These are phyloP conservation scores for Nematostella vectensis DNA, from an alignment of 92 coral and sea anemone genomes.

Conservation along the genomic window DNA sequence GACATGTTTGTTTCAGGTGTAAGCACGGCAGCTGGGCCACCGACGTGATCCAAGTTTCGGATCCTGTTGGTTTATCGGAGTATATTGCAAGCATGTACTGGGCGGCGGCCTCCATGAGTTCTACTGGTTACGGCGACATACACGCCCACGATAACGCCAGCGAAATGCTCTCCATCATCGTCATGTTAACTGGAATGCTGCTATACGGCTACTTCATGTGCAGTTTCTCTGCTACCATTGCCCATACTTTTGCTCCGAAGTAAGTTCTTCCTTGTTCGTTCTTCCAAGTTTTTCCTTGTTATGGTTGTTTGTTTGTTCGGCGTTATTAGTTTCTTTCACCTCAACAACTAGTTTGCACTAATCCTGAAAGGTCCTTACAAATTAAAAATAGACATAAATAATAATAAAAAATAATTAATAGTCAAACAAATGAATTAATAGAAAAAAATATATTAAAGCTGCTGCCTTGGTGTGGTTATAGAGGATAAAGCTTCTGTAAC, in stretches of 20 bases:
- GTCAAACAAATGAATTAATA: no score
- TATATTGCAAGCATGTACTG: constrained; percentile 69
- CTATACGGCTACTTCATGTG: constrained; percentile 77
- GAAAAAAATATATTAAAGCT: no score
- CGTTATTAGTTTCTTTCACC: no score
- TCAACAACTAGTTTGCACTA: no score
- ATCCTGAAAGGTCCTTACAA: no score
- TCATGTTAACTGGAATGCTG: constrained; percentile 68
- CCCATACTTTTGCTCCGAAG: constrained; percentile 72
- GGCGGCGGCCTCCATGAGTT: constrained; percentile 89
- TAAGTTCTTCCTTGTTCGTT: constrained; percentile 25
- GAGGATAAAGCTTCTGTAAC: no score
- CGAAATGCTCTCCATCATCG: constrained; percentile 49
- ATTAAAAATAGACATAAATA: no score
- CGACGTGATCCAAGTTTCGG: constrained; percentile 21
- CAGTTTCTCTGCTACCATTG: constrained; percentile 74
- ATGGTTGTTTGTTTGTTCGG: no score
- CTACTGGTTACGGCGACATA: constrained; percentile 84
- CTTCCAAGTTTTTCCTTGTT: no score
- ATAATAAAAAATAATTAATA: no score
- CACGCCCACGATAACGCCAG: constrained; percentile 61
- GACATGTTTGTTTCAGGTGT: constrained; percentile 22
- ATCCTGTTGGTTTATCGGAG: constrained; percentile 40
- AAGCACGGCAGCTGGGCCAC: constrained; percentile 58
- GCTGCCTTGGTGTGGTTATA: no score